Evolutionary conservation across 2,113 vertebrate genomes (phyloP).

Genomic region (Nettapus auritus): DNA sequence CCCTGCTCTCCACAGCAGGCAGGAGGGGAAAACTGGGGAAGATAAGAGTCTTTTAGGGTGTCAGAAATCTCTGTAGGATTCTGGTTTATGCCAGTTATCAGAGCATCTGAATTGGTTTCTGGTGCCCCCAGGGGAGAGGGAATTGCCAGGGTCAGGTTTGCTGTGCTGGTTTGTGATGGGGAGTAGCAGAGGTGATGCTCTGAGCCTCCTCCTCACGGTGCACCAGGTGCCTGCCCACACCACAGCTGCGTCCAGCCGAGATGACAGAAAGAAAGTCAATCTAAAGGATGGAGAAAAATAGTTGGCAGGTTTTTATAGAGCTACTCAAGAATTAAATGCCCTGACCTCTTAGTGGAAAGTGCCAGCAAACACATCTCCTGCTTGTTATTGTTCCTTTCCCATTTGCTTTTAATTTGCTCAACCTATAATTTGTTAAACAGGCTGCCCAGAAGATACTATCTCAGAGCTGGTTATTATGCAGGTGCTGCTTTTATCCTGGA

Average conservation of each 20-base stretch:
- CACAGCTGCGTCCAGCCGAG: background rate
- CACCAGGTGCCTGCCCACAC: background rate
- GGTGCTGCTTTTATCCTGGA: constrained; percentile 3
- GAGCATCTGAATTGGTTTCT: background rate
- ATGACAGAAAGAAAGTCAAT: background rate
- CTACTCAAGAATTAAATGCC: background rate
- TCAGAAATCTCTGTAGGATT: background rate
- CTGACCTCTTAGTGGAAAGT: background rate
- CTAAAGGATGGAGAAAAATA: background rate
- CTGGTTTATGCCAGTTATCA: background rate
- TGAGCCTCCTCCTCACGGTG: background rate
- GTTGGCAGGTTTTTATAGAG: background rate
- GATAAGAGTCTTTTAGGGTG: background rate
- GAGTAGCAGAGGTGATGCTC: background rate
- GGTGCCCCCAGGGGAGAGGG: background rate
- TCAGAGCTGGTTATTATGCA: background rate
- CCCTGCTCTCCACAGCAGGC: background rate
- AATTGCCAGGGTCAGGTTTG: background rate
- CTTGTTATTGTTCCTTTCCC: background rate
- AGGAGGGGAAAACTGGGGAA: background rate
- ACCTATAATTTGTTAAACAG: background rate
- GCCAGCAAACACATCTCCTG: background rate
- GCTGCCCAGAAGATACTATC: background rate
- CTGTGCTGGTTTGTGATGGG: background rate
- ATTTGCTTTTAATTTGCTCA: constrained; percentile 3